Conservation (phyloP, 2,113 vertebrate genomes). For the Cairina moschata region DNA sequence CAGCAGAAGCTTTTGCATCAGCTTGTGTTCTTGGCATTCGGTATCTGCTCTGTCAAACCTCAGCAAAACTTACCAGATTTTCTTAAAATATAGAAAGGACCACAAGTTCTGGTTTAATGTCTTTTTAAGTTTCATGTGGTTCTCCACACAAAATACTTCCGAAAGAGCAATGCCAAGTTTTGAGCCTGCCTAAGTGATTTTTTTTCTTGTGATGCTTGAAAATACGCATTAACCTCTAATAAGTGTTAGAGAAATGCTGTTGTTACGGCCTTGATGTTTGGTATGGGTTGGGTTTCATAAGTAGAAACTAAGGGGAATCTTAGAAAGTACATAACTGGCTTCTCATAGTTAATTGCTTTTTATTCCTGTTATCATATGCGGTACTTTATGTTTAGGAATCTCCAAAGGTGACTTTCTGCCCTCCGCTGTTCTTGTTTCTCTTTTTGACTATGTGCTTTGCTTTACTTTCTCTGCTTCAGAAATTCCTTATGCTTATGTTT, state of each 20-base stretch:
- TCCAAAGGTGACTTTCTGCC: not conserved
- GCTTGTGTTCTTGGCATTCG: not conserved
- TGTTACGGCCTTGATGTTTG: not conserved
- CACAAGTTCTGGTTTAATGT: not conserved
- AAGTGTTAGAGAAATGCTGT: not conserved
- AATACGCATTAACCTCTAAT: not conserved
- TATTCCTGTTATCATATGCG: not conserved
- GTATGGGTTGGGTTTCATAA: not conserved
- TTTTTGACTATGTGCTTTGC: not conserved
- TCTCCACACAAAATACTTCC: not conserved
- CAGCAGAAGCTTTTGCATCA: not conserved
- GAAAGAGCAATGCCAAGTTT: not conserved
- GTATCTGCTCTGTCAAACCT: not conserved
- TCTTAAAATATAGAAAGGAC: not conserved
- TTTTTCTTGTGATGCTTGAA: not conserved
- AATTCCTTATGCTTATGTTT: not conserved
- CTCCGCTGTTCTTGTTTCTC: not conserved
- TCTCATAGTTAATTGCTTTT: not conserved
- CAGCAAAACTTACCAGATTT: not conserved
- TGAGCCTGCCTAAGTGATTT: not conserved
- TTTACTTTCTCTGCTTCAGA: not conserved
- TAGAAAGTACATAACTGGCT: not conserved
- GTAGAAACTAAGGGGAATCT: not conserved
- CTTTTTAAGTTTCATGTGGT: not conserved
- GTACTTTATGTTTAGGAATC: not conserved